Evolutionary conservation across 2,113 vertebrate genomes (phyloP).

Genomic region (Protomyctophum bolini): DNA sequence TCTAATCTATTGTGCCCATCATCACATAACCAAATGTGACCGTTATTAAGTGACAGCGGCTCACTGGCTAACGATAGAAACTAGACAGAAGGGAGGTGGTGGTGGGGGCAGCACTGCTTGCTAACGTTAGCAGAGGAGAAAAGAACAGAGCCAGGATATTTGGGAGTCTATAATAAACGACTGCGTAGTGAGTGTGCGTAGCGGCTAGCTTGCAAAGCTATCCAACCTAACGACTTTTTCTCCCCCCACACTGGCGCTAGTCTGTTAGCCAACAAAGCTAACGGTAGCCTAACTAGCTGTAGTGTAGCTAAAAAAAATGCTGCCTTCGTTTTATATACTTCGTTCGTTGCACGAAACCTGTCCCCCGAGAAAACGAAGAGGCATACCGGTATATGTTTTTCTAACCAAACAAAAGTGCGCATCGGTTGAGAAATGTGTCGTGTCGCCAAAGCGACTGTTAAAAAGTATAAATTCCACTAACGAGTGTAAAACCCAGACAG

Average conservation of each 20-base stretch:
- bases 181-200: slow-evolving; percentile 64
- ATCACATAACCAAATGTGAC: slow-evolving; percentile 34
- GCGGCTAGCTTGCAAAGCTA: slow-evolving; percentile 62
- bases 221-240: slow-evolving; percentile 66
- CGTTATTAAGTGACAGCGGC: slow-evolving; percentile 19
- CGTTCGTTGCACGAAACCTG: too few species aligned
- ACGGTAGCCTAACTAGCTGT: slow-evolving; percentile 65
- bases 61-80: slow-evolving; percentile 21
- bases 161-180: slow-evolving; percentile 48
- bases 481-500: too few species aligned
- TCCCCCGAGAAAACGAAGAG: too few species aligned
- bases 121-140: slow-evolving; percentile 14
- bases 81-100: not conserved
- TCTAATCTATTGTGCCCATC: not conserved
- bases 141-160: slow-evolving; percentile 27
- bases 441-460: too few species aligned
- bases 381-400: too few species aligned
- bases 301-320: slow-evolving; percentile 55
- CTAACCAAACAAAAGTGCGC: too few species aligned
- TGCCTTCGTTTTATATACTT: too few species aligned
- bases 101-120: slow-evolving; percentile 2
- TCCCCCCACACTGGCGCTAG: slow-evolving; percentile 43
- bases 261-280: slow-evolving; percentile 62
- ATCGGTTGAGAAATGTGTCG: too few species aligned
- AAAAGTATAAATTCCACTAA: too few species aligned